Conservation (phyloP, 2,797 vertebrate genomes). For the Galagoides demidoff region DNA sequence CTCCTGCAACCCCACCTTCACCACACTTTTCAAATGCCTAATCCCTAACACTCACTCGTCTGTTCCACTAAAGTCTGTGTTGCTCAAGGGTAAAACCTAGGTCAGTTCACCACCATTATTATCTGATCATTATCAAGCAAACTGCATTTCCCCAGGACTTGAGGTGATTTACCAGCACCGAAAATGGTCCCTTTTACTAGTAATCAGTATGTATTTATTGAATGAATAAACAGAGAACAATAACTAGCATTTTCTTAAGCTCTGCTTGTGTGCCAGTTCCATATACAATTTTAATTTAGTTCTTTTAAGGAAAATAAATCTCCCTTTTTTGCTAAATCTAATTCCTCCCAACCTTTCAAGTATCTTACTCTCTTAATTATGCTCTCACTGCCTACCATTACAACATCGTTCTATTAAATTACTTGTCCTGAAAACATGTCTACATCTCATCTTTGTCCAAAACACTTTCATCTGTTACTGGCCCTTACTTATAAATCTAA, state of each 20-base stretch:
- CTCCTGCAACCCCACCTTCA: background rate
- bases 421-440: background rate
- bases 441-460: background rate
- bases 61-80: background rate
- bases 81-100: background rate
- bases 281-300: background rate
- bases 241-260: constrained; percentile 3
- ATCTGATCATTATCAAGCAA: background rate
- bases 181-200: background rate
- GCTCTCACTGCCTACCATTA: background rate
- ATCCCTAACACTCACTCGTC: background rate
- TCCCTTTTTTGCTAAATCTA: background rate
- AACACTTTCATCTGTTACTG: background rate
- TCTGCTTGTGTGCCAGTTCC: background rate
- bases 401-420: background rate
- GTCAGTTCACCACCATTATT: background rate
- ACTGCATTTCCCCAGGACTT: background rate
- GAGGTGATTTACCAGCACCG: background rate
- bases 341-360: background rate
- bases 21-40: background rate
- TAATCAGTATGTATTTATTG: background rate
- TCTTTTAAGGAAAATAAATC: background rate
- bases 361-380: background rate
- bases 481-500: background rate
- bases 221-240: constrained; percentile 18